Conservation (phyloP, 23 tunicate genomes). For the Clavelina lepadiformis region DNA sequence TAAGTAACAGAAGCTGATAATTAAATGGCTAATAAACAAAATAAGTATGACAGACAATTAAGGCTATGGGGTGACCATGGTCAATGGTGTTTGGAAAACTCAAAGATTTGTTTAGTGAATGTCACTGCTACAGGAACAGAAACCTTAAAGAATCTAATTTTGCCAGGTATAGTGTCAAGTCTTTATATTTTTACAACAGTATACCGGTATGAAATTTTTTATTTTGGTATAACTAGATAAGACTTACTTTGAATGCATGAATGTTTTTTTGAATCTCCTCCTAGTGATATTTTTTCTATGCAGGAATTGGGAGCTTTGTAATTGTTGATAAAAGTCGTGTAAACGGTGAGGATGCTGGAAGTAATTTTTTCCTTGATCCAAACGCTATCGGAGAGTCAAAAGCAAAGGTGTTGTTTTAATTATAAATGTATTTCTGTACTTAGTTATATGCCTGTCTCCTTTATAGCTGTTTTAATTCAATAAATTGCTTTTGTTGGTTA, state of each 20-base stretch:
- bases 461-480: no score
- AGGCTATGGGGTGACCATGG: constrained; percentile 99
- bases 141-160: constrained; percentile 71
- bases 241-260: neutral
- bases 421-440: no score
- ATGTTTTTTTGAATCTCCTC: neutral
- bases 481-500: no score
- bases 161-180: constrained; percentile 51
- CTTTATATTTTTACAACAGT: neutral
- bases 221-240: neutral
- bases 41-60: constrained; percentile 93
- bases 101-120: constrained; percentile 70
- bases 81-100: constrained; percentile 67
- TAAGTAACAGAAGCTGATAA: no score
- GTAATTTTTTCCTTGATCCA: constrained; percentile 71
- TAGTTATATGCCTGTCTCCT: no score
- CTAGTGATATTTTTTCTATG: neutral
- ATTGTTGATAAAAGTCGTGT: constrained; percentile 64
- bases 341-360: constrained; percentile 80
- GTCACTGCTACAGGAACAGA: constrained; percentile 90
- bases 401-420: constrained; percentile 72
- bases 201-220: neutral
- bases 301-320: constrained; percentile 76
- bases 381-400: constrained; percentile 63
- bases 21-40: constrained; percentile 70